Conservation (phyloP, 1,140 invertebrate genomes). For the Belonocnema kinseyi region DNA sequence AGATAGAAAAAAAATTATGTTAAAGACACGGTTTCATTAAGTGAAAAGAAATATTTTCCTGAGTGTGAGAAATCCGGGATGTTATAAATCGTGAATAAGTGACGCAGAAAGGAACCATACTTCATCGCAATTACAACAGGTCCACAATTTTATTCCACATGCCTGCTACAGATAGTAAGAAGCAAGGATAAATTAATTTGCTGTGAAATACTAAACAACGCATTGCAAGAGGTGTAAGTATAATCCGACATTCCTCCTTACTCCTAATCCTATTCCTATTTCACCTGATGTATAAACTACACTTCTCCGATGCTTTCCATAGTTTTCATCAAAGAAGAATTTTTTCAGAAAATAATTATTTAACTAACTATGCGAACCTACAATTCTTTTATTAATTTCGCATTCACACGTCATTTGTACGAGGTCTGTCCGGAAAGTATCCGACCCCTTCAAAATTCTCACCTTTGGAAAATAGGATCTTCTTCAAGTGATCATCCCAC, state of each 20-base stretch:
- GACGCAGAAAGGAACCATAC: slow-evolving; percentile 25
- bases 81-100: slow-evolving; percentile 23
- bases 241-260: slow-evolving; percentile 9
- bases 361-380: neutral
- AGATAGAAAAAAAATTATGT: too few relatives aligned
- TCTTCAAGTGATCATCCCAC: neutral
- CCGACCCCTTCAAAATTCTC: too few relatives aligned
- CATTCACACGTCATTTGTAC: neutral
- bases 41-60: neutral
- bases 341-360: slow-evolving; percentile 23
- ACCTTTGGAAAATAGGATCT: neutral
- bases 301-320: slow-evolving; percentile 15
- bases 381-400: neutral
- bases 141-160: neutral
- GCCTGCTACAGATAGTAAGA: slow-evolving; percentile 24
- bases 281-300: slow-evolving; percentile 21
- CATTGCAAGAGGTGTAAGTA: slow-evolving; percentile 8
- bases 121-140: slow-evolving; percentile 25
- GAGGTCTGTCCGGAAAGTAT: too few relatives aligned
- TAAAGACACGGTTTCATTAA: neutral
- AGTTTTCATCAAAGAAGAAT: slow-evolving; percentile 1
- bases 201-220: slow-evolving; percentile 20
- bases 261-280: neutral
- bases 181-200: slow-evolving; percentile 28
- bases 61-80: slow-evolving; percentile 5